These are phyloP conservation scores for Chionoecetes opilio DNA, from an alignment of 1,140 invertebrate species.

Conservation along the genomic window DNA sequence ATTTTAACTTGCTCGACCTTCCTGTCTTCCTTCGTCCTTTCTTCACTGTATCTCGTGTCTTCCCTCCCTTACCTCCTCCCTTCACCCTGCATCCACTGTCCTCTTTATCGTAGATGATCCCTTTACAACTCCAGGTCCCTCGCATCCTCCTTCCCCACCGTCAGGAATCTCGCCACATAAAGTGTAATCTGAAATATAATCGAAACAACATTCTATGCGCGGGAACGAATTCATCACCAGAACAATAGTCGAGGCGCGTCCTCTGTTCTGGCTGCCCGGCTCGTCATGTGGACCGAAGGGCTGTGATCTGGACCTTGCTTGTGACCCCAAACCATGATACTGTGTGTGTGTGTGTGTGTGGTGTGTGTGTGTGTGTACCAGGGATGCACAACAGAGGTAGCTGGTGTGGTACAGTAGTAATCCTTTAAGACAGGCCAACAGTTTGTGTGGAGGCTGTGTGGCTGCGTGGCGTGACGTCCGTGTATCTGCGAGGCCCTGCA, in stretches of 20 bases:
- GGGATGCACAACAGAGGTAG: too few relatives aligned
- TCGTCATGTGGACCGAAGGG: not conserved
- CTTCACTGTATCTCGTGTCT: too few relatives aligned
- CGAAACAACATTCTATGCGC: conserved; percentile 19
- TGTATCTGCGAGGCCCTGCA: not conserved
- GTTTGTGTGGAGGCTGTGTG: not conserved
- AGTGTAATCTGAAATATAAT: conserved; percentile 31
- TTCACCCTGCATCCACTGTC: too few relatives aligned
- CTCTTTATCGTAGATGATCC: too few relatives aligned
- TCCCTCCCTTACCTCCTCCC: too few relatives aligned
- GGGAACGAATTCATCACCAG: conserved; percentile 27
- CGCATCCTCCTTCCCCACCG: not conserved
- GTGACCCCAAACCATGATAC: not conserved
- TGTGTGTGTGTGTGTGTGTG: too few relatives aligned
- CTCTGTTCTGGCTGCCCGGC: not conserved
- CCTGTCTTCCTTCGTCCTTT: too few relatives aligned
- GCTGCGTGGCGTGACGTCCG: conserved; percentile 10
- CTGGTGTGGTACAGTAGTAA: too few relatives aligned
- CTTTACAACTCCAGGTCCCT: too few relatives aligned
- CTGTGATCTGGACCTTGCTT: not conserved
- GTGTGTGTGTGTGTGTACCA: too few relatives aligned
- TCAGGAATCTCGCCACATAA: conserved; percentile 28
- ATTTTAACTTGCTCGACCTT: too few relatives aligned
- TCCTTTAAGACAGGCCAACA: too few relatives aligned
- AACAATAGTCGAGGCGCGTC: conserved; percentile 8